Percentiles rank a stretch among this genome's conserved stretches.
Conservation (phyloP, 1,140 invertebrate species). For the Drosophila tristis region DNA sequence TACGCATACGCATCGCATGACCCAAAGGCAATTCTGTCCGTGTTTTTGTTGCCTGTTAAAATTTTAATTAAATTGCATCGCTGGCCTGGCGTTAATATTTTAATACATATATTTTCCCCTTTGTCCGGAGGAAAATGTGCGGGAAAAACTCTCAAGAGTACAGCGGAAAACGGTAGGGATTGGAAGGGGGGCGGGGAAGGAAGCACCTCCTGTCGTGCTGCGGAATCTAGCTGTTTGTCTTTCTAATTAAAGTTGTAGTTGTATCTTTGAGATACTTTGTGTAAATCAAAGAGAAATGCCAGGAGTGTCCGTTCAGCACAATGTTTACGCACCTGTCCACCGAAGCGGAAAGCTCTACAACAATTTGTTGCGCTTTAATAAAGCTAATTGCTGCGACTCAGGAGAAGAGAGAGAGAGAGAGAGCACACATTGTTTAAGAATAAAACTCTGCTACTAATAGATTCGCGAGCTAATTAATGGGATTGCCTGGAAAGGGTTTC, state of each 20-base stretch:
- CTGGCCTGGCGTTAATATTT: slow-evolving; percentile 32
- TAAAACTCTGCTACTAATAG: slow-evolving; percentile 20
- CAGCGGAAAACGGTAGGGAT: not conserved
- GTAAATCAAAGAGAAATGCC: slow-evolving; percentile 64
- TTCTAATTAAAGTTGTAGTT: slow-evolving; percentile 74
- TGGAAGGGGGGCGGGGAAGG: slow-evolving; percentile 11
- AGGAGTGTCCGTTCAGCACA: slow-evolving; percentile 10
- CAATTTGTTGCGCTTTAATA: slow-evolving; percentile 62
- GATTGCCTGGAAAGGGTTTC: no score
- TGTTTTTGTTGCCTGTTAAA: slow-evolving; percentile 45
- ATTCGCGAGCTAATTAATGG: slow-evolving; percentile 29
- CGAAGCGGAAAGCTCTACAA: not conserved
- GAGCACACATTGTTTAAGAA: no score
- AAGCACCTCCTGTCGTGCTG: slow-evolving; percentile 12
- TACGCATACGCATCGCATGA: slow-evolving; percentile 60
- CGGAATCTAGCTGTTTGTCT: slow-evolving; percentile 60
- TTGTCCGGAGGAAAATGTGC: slow-evolving; percentile 35
- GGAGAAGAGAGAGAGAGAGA: not conserved
- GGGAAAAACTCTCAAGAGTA: slow-evolving; percentile 8
- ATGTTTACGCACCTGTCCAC: slow-evolving; percentile 33
- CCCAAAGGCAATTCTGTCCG: slow-evolving; percentile 10
- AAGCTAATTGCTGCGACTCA: slow-evolving; percentile 59
- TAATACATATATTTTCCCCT: slow-evolving; percentile 20
- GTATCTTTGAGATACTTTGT: slow-evolving; percentile 73
- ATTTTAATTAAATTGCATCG: slow-evolving; percentile 74